phyloP scores from a whole-genome alignment of 2,113 vertebrate genomes.

The Actinemys pallida region DNA sequence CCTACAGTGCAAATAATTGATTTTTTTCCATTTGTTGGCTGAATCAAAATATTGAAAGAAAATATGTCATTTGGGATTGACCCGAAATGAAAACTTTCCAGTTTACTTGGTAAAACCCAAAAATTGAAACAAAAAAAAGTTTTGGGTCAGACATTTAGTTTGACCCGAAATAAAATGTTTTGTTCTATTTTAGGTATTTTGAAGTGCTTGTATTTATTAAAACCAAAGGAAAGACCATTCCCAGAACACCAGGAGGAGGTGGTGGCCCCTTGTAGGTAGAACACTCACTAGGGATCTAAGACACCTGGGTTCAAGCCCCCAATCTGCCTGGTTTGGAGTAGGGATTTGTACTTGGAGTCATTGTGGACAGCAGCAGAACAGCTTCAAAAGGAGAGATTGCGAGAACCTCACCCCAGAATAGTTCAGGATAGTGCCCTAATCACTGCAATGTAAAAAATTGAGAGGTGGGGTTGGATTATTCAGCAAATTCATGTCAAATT shows the following conservation, averaged over 20 bases:
- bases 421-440: neutral
- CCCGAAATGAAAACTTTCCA: neutral
- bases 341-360: neutral
- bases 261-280: neutral
- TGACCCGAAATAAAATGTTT: no score
- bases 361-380: neutral
- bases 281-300: neutral
- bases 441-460: neutral
- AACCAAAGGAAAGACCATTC: neutral
- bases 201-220: neutral
- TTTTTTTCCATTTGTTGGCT: neutral
- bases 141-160: no score
- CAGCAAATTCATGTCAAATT: neutral
- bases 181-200: no score
- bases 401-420: neutral
- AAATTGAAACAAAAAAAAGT: no score
- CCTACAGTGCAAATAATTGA: neutral
- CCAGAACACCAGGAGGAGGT: neutral
- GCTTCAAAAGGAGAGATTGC: neutral
- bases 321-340: neutral
- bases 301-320: neutral
- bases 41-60: neutral
- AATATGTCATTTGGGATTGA: neutral
- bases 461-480: neutral
- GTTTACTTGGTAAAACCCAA: neutral